Conservation (phyloP, 1,140 invertebrate species). For the Hormaphis cornu region DNA sequence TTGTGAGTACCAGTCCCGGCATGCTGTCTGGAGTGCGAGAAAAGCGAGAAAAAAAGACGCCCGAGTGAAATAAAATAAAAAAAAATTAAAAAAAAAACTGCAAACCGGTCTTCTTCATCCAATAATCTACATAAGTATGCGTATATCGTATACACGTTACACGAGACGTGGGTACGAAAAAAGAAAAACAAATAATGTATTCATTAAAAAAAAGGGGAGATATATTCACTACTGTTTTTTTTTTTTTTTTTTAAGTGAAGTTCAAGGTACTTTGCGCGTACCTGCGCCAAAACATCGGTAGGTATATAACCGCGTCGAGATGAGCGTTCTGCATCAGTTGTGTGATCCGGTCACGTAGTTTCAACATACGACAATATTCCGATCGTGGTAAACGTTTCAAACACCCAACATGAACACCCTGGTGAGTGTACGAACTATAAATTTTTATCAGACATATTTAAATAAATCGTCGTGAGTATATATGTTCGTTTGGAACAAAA, state of each 20-base stretch:
- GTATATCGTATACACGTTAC: not conserved
- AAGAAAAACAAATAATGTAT: constrained; percentile 26
- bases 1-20: constrained; percentile 10
- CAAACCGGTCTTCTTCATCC: constrained; percentile 22
- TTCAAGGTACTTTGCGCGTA: constrained; percentile 6
- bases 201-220: constrained; percentile 9
- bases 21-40: not conserved
- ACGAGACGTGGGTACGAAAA: not conserved
- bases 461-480: too few species aligned
- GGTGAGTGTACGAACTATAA: not conserved
- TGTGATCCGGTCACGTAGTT: not conserved
- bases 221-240: too few species aligned
- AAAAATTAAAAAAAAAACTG: not conserved
- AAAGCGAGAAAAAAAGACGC: too few species aligned
- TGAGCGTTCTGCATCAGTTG: constrained; percentile 11
- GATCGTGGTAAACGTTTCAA: not conserved
- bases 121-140: constrained; percentile 16
- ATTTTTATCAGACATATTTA: too few species aligned
- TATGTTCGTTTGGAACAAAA: too few species aligned
- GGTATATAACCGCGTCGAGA: not conserved
- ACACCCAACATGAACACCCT: not conserved
- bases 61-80: not conserved
- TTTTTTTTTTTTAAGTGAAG: constrained; percentile 12
- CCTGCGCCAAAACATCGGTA: constrained; percentile 6
- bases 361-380: not conserved